Conservation (phyloP, 2,888 invertebrate genomes). For the Dromius quadrimaculatus region DNA sequence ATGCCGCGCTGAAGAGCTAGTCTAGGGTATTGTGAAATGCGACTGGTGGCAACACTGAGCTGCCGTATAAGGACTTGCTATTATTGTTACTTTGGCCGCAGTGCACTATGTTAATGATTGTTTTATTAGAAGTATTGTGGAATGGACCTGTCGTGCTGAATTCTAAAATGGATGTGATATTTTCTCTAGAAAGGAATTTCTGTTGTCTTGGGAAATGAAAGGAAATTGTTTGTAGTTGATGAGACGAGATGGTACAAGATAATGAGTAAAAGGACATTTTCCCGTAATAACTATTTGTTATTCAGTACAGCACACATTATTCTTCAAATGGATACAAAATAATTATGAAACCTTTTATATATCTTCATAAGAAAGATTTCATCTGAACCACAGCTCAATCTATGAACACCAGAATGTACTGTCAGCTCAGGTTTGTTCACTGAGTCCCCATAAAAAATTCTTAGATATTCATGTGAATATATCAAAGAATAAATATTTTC, state of each 20-base stretch:
- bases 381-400: too few relatives aligned
- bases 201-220: neutral
- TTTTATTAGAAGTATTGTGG: constrained; percentile 48
- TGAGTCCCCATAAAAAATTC: neutral
- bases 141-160: constrained; percentile 13
- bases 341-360: too few relatives aligned
- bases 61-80: constrained; percentile 58
- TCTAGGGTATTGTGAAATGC: constrained; percentile 41
- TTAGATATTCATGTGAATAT: constrained; percentile 9
- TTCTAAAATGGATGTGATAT: constrained; percentile 34
- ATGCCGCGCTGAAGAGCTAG: constrained; percentile 48
- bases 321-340: too few relatives aligned
- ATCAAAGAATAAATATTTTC: constrained; percentile 14
- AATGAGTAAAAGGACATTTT: neutral
- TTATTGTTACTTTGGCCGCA: constrained; percentile 57
- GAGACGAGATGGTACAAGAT: neutral
- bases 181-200: constrained; percentile 23
- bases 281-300: neutral
- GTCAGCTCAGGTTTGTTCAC: too few relatives aligned
- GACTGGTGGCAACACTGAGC: constrained; percentile 52
- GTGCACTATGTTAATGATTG: constrained; percentile 46
- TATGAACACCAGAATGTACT: too few relatives aligned
- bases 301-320: too few relatives aligned
- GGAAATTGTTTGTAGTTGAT: neutral
- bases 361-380: too few relatives aligned